These are phyloP conservation scores for Ifrita kowaldi DNA, from an alignment of 2,113 vertebrate species.

Conservation along the genomic window DNA sequence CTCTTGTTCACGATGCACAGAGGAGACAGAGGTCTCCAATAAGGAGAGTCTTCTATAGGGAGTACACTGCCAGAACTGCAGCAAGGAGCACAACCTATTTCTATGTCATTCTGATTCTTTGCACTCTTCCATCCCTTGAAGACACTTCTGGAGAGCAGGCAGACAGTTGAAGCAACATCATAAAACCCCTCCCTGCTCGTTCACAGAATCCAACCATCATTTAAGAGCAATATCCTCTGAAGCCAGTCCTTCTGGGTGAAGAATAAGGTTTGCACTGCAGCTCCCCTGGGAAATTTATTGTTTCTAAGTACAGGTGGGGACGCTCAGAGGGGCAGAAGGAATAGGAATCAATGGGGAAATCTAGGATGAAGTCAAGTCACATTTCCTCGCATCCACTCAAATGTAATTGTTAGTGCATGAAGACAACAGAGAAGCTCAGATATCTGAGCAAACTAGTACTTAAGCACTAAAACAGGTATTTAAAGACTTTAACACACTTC, in stretches of 20 bases:
- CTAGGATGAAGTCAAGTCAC: not conserved
- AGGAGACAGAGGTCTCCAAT: not conserved
- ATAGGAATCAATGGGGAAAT: not conserved
- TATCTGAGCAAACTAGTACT: not conserved
- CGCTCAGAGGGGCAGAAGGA: not conserved
- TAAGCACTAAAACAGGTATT: not conserved
- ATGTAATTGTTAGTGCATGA: not conserved
- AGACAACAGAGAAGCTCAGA: not conserved
- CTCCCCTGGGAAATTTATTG: not conserved
- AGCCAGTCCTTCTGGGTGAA: not conserved
- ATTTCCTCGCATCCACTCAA: constrained; percentile 10
- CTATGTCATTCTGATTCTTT: not conserved
- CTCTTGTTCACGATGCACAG: not conserved
- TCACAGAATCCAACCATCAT: not conserved
- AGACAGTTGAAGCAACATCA: not conserved
- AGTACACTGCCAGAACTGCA: rapidly evolving
- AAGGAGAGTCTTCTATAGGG: not conserved
- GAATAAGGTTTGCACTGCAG: not conserved
- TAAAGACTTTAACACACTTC: not conserved
- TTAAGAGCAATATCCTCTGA: not conserved
- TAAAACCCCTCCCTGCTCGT: not conserved
- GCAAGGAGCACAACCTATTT: not conserved
- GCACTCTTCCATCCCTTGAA: not conserved
- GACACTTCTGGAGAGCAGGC: not conserved
- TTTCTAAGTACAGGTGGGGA: not conserved